phyloP scores from a whole-genome alignment of 1,140 invertebrate genomes.

The Drosophila tani region DNA sequence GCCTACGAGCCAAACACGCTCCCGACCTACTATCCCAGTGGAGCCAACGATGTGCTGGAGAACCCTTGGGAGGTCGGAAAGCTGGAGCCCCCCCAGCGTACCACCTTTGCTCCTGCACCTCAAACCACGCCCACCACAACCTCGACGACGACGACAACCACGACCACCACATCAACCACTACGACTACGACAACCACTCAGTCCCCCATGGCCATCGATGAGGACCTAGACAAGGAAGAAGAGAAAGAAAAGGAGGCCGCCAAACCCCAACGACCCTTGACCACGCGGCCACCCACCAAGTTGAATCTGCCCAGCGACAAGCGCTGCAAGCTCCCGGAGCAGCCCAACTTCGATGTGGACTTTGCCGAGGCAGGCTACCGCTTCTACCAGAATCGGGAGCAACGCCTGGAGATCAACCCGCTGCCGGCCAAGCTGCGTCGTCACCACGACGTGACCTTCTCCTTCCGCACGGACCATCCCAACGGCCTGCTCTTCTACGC shows the following conservation, averaged over 20 bases:
- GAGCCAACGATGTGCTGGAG: constrained; percentile 58
- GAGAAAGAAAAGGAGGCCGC: constrained; percentile 14
- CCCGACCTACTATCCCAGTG: constrained; percentile 68
- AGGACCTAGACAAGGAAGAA: constrained; percentile 24
- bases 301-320: constrained; percentile 68
- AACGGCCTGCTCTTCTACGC: constrained; percentile 95
- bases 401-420: constrained; percentile 90
- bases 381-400: constrained; percentile 88
- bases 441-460: constrained; percentile 91
- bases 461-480: constrained; percentile 91
- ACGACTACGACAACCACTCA: constrained; percentile 47
- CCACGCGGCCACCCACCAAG: constrained; percentile 49
- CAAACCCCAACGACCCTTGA: constrained; percentile 35
- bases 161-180: constrained; percentile 39
- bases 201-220: constrained; percentile 16
- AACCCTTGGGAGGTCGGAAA: constrained; percentile 18
- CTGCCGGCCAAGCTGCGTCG: constrained; percentile 87
- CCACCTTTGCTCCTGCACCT: constrained; percentile 11
- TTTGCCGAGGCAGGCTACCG: constrained; percentile 76
- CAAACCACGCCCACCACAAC: constrained; percentile 42
- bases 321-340: constrained; percentile 86
- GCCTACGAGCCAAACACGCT: constrained; percentile 67
- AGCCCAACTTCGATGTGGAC: constrained; percentile 79
- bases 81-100: constrained; percentile 28
- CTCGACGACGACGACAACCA: constrained; percentile 15